Conservation (phyloP, 1,140 invertebrate species). For the Grapholita molesta region DNA sequence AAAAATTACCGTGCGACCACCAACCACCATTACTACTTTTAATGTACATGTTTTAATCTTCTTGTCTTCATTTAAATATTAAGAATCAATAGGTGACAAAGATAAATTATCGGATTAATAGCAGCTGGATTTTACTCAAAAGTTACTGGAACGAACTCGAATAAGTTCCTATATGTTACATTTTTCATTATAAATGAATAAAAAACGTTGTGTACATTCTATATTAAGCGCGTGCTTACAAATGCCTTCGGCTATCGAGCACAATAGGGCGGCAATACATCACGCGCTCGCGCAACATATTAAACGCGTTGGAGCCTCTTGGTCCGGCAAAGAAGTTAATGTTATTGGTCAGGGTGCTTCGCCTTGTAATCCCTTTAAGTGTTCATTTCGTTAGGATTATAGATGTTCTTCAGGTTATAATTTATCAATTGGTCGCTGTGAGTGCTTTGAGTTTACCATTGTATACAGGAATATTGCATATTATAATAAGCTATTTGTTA, state of each 20-base stretch:
- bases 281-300: conserved; percentile 24
- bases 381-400: conserved; percentile 56
- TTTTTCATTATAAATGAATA: conserved; percentile 57
- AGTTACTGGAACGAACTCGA: neutral
- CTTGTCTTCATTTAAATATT: neutral
- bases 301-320: conserved; percentile 4
- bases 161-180: conserved; percentile 22
- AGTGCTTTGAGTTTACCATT: neutral
- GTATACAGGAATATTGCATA: neutral
- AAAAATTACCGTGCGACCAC: too few relatives aligned
- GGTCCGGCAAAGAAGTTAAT: neutral
- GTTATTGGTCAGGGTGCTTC: conserved; percentile 17
- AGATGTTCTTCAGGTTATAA: conserved; percentile 43
- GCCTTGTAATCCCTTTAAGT: conserved; percentile 55
- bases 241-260: conserved; percentile 34
- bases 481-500: too few relatives aligned
- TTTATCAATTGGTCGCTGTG: conserved; percentile 61
- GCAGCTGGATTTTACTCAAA: neutral
- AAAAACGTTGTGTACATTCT: conserved; percentile 34
- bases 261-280: conserved; percentile 48
- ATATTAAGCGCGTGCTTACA: conserved; percentile 35
- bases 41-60: neutral
- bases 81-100: neutral
- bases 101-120: neutral
- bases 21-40: too few relatives aligned